These are phyloP conservation scores for Coracias cyanogaster DNA, from an alignment of 2,797 vertebrate genomes.

Conservation along the genomic window DNA sequence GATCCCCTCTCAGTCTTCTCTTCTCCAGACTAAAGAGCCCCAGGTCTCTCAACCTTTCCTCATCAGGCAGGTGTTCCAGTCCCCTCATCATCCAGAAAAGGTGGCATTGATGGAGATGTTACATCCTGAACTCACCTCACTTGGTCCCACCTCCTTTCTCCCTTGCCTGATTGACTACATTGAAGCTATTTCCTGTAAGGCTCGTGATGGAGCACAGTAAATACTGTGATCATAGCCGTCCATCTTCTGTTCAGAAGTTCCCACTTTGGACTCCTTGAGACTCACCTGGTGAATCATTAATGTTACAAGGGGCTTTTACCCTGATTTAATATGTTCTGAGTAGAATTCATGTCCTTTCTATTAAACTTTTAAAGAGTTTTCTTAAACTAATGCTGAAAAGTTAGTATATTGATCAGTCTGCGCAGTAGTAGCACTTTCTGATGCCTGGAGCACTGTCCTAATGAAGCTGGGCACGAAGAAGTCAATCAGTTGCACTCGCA, in stretches of 20 bases:
- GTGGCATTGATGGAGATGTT: background rate
- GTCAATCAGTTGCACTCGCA: background rate
- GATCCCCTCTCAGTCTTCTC: too few relatives aligned
- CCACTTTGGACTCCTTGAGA: background rate
- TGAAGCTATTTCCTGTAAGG: background rate
- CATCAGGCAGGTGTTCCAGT: too few relatives aligned
- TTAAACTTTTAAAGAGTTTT: background rate
- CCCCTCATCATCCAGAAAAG: background rate
- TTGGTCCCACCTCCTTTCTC: background rate
- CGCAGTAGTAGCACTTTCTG: rapidly evolving
- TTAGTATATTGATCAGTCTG: background rate
- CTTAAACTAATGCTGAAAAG: background rate
- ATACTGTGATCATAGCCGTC: background rate
- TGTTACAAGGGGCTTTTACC: background rate
- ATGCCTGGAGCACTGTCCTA: background rate
- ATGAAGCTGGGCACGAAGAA: background rate
- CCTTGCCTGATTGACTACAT: background rate
- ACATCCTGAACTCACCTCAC: background rate
- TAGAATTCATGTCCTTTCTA: background rate
- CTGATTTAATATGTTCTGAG: background rate
- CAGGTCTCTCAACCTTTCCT: too few relatives aligned
- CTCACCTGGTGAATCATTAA: background rate
- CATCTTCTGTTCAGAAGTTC: background rate
- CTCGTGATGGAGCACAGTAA: background rate
- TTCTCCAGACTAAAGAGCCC: too few relatives aligned